Conservation (phyloP, 2,113 vertebrate genomes). For the Pionites leucogaster region DNA sequence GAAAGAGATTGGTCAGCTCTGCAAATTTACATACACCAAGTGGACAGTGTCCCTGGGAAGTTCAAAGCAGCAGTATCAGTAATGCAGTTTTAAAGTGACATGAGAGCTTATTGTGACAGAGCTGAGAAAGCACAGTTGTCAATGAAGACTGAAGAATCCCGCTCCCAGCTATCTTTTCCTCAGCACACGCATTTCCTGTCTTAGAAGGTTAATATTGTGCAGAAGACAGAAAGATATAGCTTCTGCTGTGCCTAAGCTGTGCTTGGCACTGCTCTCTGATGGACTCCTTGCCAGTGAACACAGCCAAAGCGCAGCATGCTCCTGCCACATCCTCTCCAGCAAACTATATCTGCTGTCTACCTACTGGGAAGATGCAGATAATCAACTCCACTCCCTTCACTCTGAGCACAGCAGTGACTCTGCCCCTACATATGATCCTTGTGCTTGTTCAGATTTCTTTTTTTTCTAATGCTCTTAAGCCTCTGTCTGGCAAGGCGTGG, state of each 20-base stretch:
- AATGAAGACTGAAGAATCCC: neutral
- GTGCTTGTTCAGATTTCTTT: neutral
- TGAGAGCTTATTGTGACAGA: neutral
- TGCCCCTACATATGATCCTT: neutral
- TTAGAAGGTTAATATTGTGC: neutral
- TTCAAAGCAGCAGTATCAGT: neutral
- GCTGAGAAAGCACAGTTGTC: neutral
- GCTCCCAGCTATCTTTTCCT: neutral
- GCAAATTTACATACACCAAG: neutral
- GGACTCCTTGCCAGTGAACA: neutral
- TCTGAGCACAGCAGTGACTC: neutral
- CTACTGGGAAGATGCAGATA: conserved; percentile 9
- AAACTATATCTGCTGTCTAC: neutral
- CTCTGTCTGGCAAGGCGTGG: neutral
- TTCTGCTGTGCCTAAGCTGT: conserved; percentile 19
- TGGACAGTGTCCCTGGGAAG: neutral
- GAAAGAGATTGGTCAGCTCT: neutral
- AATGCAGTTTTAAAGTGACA: neutral
- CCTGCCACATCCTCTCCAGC: conserved; percentile 19
- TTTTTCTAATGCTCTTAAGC: neutral
- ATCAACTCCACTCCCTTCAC: neutral
- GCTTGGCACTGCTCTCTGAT: neutral
- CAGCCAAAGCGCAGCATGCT: neutral
- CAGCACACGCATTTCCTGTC: neutral
- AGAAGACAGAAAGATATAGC: neutral